Evolutionary conservation across 2,888 invertebrate species (phyloP).

Genomic region (Brenthis daphne): DNA sequence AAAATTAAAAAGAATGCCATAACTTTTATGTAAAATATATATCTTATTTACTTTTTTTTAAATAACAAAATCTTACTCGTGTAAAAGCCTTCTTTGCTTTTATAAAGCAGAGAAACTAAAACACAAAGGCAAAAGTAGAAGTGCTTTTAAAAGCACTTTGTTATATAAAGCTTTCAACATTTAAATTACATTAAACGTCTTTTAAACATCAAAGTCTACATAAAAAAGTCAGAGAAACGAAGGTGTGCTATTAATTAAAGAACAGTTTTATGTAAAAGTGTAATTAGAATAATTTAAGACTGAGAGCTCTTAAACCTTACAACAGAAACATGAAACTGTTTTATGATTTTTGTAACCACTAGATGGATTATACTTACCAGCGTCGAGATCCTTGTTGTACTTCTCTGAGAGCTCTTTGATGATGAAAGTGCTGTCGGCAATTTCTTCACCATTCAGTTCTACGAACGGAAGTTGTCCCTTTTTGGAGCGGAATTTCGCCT

Average conservation of each 20-base stretch:
- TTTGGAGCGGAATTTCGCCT: conserved; percentile 95
- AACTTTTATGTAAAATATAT: not conserved
- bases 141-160: not conserved
- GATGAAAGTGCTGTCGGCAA: conserved; percentile 95
- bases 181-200: conserved; percentile 1
- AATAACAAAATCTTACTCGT: not conserved
- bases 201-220: not conserved
- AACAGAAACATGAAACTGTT: no score
- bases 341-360: no score
- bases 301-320: no score
- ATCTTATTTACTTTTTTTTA: not conserved
- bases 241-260: not conserved
- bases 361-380: conserved; percentile 59
- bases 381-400: conserved; percentile 92
- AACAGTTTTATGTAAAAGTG: no score
- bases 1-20: no score
- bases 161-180: conserved; percentile 7
- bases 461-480: conserved; percentile 97
- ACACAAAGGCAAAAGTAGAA: not conserved
- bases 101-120: not conserved
- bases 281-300: no score
- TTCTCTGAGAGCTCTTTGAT: conserved; percentile 92
- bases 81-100: no score
- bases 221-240: not conserved
- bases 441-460: conserved; percentile 96